Evolutionary conservation across 1,140 invertebrate species (phyloP).

Genomic region (Brachionus asplanchnoidis): DNA sequence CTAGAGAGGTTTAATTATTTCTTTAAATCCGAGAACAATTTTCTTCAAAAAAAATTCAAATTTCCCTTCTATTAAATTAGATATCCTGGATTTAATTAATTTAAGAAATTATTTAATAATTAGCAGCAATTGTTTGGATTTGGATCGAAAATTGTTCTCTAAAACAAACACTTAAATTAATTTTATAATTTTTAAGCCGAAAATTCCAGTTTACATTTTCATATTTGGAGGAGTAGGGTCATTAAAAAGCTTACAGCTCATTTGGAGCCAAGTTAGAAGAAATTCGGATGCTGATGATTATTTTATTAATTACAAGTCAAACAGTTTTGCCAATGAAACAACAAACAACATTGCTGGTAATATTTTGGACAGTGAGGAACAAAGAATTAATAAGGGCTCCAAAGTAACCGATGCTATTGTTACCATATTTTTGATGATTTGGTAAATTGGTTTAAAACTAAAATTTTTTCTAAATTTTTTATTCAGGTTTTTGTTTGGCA

Average conservation of each 20-base stretch:
- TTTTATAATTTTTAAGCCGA: conserved; percentile 43
- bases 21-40: background rate
- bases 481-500: conserved; percentile 62
- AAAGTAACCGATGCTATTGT: conserved; percentile 47
- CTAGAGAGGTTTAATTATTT: background rate
- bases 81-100: background rate
- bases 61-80: background rate
- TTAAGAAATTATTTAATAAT: background rate
- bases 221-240: conserved; percentile 51
- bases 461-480: background rate
- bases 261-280: conserved; percentile 66
- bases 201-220: conserved; percentile 50
- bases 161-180: background rate
- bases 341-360: background rate
- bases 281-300: conserved; percentile 8
- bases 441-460: conserved; percentile 59
- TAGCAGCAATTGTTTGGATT: background rate
- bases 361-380: conserved; percentile 33
- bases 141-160: background rate
- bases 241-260: conserved; percentile 54
- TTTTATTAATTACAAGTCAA: background rate
- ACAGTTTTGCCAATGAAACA: background rate
- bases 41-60: background rate
- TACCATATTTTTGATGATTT: conserved; percentile 46
- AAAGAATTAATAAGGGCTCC: conserved; percentile 49